A percentile compares a stretch with the other conserved stretches of the same genome.
phyloP scores from a whole-genome alignment of 1,140 invertebrate species.

The Drosophila mayri region DNA sequence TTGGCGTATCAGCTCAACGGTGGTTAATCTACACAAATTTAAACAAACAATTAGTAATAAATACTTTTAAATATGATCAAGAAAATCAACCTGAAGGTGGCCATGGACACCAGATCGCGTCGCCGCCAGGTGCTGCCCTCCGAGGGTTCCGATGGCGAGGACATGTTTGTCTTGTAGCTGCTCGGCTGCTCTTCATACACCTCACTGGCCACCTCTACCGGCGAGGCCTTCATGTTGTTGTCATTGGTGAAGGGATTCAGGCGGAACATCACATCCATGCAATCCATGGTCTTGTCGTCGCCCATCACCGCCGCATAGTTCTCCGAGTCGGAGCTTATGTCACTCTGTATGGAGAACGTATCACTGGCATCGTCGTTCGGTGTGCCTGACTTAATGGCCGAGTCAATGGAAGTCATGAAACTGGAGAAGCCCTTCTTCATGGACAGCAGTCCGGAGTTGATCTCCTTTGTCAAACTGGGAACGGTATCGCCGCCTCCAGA shows the following conservation, averaged over 20 bases:
- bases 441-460: slow-evolving; percentile 87
- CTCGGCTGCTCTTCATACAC: slow-evolving; percentile 91
- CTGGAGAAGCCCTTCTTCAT: slow-evolving; percentile 93
- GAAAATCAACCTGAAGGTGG: slow-evolving; percentile 77
- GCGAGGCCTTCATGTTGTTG: slow-evolving; percentile 85
- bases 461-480: slow-evolving; percentile 79
- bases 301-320: slow-evolving; percentile 89
- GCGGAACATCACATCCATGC: slow-evolving; percentile 88
- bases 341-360: slow-evolving; percentile 89
- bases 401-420: slow-evolving; percentile 93
- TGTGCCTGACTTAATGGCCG: slow-evolving; percentile 88
- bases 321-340: slow-evolving; percentile 93
- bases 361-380: slow-evolving; percentile 91
- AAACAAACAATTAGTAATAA: neutral
- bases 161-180: slow-evolving; percentile 87
- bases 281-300: slow-evolving; percentile 88
- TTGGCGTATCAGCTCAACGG: slow-evolving; percentile 93
- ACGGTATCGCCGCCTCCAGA: slow-evolving; percentile 55
- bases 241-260: slow-evolving; percentile 84
- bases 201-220: slow-evolving; percentile 93
- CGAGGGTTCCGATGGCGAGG: slow-evolving; percentile 92
- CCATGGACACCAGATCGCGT: slow-evolving; percentile 89
- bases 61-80: neutral
- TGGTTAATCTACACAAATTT: slow-evolving; percentile 87
- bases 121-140: slow-evolving; percentile 91